Base-by-base conservation (phyloP, 2,888 invertebrate species). In the Megalurothrips usitatus region DNA sequence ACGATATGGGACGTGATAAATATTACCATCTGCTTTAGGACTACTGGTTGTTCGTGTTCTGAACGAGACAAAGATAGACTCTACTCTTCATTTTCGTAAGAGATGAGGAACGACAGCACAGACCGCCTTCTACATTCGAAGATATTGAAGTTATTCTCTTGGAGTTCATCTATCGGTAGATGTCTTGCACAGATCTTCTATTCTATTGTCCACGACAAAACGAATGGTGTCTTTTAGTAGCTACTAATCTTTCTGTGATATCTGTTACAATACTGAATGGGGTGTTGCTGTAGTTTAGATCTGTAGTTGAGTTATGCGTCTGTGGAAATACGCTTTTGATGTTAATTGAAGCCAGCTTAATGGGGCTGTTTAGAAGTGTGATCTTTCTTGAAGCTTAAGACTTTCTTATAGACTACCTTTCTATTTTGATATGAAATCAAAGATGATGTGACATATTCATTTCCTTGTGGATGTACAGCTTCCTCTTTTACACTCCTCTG, bases 371-470 rank as follows among this genome's bases (percentile, higher is more conserved):
- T 75, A 75, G 68, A 75, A 26, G 68, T 75, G 68, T 75, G 68
- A 75, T 75, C 68, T 75, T 75, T 75, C 68, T 75, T 75, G 26
- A 75, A 75, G 68, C 68, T 75, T 75, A 75, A 75, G 68, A 75
- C 68, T 75, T 75, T 75, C 68, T 26, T 23, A 75, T 75, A 75
- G 68, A 75, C 68, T 75, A 10, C 23, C 68, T 26, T 75, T 75
- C 68, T 75, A 75, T 75, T 75, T 75, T 75, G 68, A 75, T 75
- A 75, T 26, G 12, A 75, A 26, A 10, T 75, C 68, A 12, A 26
- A 26, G 26, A 75, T 12, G 12, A 58, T 58, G 58, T 58, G 58
- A 19, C 58, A 58, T 23, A 75, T 75, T 75, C 68, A 75, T 75
- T 75, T 26, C 12, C 58, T 10, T 75, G 23, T 75, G 68, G 26